Evolutionary conservation across 2,888 invertebrate species (phyloP), one percentile per base, ranked within the genome.

Genomic region (Synanthedon vespiformis): DNA sequence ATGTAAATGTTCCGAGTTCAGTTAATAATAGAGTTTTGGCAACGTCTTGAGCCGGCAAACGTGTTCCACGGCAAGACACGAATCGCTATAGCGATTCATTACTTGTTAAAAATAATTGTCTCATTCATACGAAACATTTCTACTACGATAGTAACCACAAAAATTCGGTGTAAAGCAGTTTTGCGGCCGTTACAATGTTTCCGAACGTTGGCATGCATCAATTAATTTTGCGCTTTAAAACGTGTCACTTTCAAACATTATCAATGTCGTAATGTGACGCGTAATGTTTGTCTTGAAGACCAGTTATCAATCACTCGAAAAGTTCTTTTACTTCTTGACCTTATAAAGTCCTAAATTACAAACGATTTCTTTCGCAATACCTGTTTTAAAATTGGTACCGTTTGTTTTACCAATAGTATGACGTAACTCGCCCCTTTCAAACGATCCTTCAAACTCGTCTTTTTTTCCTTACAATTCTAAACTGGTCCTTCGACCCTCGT

Each of bases 131-230:
- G 74, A 72, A 74, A 74, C 69, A 64, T 58, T 70, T 69, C 68
- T 75, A 82, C 83, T 84, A 83, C 73, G 74, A 78, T 86, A 84
- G 86, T 87, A 85, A 79, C 80, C 68, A 79, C 79, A 70, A 75
- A 77, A 72, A 78, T 84, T 81, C 80, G 73, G 81, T 78, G 63
- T 70, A 66, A 77, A 80, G 72, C 77, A 74, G 81, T 80, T 77
- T 70, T 65, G 66, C 12, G 52, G 34, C 73, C 78, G 68, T 78
- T 80, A 62, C 78, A 80, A 66, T 80, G 73, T 73, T 67, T 68
- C 63, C 61, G 67, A 70, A 65, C 65, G 61, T 58, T 61, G 58
- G 53, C 56, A 40, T 51, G 51, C 52, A 16, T 58, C 34, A 34
- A 34, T 34, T 57, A 40, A 53, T 49, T 52, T 50, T 54, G 51